Base-by-base conservation (phyloP, 2,113 vertebrate genomes). In the Cinclus mexicanus region DNA sequence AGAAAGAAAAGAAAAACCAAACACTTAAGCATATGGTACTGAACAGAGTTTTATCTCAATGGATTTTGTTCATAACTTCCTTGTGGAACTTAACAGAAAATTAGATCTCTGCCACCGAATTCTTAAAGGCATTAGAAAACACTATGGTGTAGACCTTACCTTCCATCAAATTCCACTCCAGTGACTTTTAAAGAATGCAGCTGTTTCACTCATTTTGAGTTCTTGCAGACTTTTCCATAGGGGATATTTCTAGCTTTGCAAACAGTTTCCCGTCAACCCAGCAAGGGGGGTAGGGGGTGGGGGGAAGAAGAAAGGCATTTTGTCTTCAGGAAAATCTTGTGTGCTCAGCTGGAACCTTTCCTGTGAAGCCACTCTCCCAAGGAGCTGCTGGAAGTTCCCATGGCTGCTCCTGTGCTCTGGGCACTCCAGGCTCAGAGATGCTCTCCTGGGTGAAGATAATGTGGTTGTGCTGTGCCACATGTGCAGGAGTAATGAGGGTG, bases 71-170 rank as follows among this genome's bases (percentile, higher is more conserved):
- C 21, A 35, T 88, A 92, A 88, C 68, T 41, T 93, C 56, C 79
- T 85, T 75, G 52, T 80, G 83, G 76, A 96, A 96, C 72, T 96
- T 96, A 96, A 97, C 90, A 96, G 93, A 97, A 96, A 97, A 95
- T 97, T 83, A 94, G 76, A 97, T 96, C 93, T 94, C 69, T 94
- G 85, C 88, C 86, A 92, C 90, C 0, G 1, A 81, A 84, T 92
- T 93, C 88, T 93, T 95, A 67, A 83, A 90, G 75, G 83, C 69
- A 71, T 93, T 88, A 83, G 57, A 91, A 93, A 90, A 53, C 67
- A 35, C 82, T 52, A 1, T 41, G 81, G 50, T 89, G 65, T 59
- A 86, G 87, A 90, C 91, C 92, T 87, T 89, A 75, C 90, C 86
- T 97, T 93, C 92, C 76, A 90, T 94, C 88, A 83, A 80, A 95